Evolutionary conservation across 2,113 vertebrate genomes (phyloP), one percentile per base, ranked within the genome.

Genomic region (Otocyon megalotis): DNA sequence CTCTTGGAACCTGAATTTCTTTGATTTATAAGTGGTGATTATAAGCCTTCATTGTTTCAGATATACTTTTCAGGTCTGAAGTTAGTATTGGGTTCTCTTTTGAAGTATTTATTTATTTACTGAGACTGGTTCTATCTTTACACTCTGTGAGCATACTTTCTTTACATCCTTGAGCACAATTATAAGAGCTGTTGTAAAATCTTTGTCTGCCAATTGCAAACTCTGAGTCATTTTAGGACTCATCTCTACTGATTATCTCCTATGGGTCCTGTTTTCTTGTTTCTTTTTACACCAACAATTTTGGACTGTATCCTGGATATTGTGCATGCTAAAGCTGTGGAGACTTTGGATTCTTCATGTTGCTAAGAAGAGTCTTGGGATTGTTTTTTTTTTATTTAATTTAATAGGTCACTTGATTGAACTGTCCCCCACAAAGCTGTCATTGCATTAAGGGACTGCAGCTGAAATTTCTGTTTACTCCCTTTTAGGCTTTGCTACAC

Each of bases 31-130:
- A 96, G 67, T 53, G 15, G 9, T 79, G 14, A 89, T 65, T 83
- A 54, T 14, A 83, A 43, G 43, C 24, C 53, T 63, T 72, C 69
- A 89, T 93, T 30, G 50, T 81, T 84, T 67, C 37, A 24, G 24
- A 60, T 81, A 35, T 24, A 35, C 82, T 93, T 67, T 93, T 93
- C 32, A 67, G 20, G 12, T 93, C 56, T 94, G 82, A 91, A 88
- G 60, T 93, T 88, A 91, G 2, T 14, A 35, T 89, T 63, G 77
- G 17, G 16, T 95, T 96, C 65, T 71, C 37, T 43, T 93, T 76
- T 30, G 14, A 65, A 35, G 48, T 67, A 16, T 32, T 62, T 37
- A 58, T 67, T 82, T 56, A 50, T 69, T 50, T 50, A 5, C 26
- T 76, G 43, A 83, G 35, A 62, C 93, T 22, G 53, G 79, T 80